Evolutionary conservation across 2,797 vertebrate genomes (phyloP), one percentile per base, ranked within the genome.

Genomic region (Holocentrus rufus): DNA sequence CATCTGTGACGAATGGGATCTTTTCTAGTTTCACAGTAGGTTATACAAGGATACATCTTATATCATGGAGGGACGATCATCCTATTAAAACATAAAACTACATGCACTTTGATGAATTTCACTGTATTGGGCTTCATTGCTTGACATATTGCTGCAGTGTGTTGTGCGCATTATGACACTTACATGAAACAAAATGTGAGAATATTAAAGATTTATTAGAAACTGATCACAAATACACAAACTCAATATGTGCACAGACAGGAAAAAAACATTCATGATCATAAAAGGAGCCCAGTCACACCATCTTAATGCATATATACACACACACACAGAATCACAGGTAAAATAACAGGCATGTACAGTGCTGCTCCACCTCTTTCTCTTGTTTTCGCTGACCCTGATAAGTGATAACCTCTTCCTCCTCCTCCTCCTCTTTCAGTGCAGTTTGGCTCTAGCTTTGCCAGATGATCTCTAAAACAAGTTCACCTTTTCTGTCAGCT

Each of bases 201-300:
- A 81, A 72, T 64, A 74, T 87, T 66, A 82, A 71, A 85, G 65
- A 79, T 90, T 90, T 92, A 93, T 92, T 90, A 17, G 18, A 65
- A 82, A 58, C 8, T 2, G 44, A 68, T 53, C 20, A 80, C 63
- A 83, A 61, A 74, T 4, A 75, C 30, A 76, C 25, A 69, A 63
- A 62, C 23, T 60, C 23, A 52, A 22, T 50, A 22, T 79, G 9
- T 22, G 6, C 34, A 79, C 18, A 30, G 23, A 65, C 44, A 61
- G n/a, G 69, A 71, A 80, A 55, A 65, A 65, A 2, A 69, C 20
- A 64, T 61, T 39, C 18, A 55, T 7, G 30, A 8, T 18, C 42
- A 18, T 64, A 34, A 49, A 64, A 10, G n/a, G n/a, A 14, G 15
- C 44, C 50, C 27, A 50, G 18, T 39, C 31, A 60, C 22, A 61